Base-by-base conservation (phyloP, 35 echinoderm and acorn worm species). In the Anneissia japonica region DNA sequence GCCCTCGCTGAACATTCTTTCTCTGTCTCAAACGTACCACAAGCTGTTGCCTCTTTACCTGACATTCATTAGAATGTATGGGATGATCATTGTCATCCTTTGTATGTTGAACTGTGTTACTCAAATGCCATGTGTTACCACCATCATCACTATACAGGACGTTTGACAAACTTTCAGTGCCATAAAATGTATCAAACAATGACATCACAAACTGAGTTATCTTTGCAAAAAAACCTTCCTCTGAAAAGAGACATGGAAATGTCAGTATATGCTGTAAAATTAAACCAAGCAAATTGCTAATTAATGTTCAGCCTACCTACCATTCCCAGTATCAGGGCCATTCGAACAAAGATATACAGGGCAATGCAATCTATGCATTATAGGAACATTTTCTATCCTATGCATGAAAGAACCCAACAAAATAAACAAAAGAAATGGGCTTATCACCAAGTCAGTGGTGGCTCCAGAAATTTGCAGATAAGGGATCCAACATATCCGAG, bases 131-230 rank as follows among this genome's bases (percentile, higher is more conserved):
- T 0, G 87, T 90, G 1, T 86, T 79, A 19, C 92, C 92, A 23
- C 92, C 92, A 46, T 93, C 92, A 82, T 93, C 92, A 72, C 92
- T 93, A 83, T 90, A 93, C 34, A 93, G 31, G 34, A 93, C 80
- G 51, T 86, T 93, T 38, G 92, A 93, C 26, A 77, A 46, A 35
- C 75, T 85, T 30, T 76, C 34, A 36, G 79, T 75, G 64, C 87
- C 87, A 73, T 93, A 83, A 41, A 93, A 93, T 40, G 75, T 86
- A 73, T 93, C 87, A 79, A 93, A 89, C 40, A 93, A 90, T 36
- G 89, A 83, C 38, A 93, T 73, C 34, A 93, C 85, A 37, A 77
- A 81, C 31, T 83, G 80, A 39, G 89, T 93, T 39, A 93, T 64
- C 72, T 89, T 45, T 26, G 79, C 39, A 31, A 89, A 81, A 32